Base-by-base conservation (phyloP, 2,888 invertebrate genomes). In the Tromatobia lineatoria region DNA sequence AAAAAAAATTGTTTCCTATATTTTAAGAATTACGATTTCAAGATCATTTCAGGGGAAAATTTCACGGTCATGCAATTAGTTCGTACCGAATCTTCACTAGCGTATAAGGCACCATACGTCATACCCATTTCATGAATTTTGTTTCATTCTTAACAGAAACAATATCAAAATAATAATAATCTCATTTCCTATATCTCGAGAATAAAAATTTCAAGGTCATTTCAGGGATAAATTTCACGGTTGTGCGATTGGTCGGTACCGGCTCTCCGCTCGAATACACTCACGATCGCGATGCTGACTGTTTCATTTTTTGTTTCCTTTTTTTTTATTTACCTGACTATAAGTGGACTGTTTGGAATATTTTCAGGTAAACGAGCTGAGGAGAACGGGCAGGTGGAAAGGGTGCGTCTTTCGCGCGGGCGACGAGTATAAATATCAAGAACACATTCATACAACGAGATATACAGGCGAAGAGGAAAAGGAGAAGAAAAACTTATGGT, bases 171-270 rank as follows among this genome's bases (percentile, higher is more conserved):
- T 29, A 3, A 29, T 29, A 2, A 4, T 29, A 29, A 29, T 29
- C 4, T 18, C 8, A 11, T 18, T 23, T 61, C 18, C n/a, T 20
- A 38, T 64, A 64, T 42, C 42, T 38, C 13, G 13, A 6, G 45
- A 45, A 74, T 76, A 64, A 80, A 71, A 76, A 83, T 83, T 80
- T 80, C 80, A 83, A 83, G 83, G 83, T 80, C 83, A 42, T 70
- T 15, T 47, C 38, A 52, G 74, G 54, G 75, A 75, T 64, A 83
- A 76, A 79, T 83, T 83, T 79, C 75, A 83, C 76, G 71, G 79
- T 71, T 50, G 83, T 75, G 42, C 52, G 66, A 79, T 20, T 75
- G 38, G 18, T 42, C 52, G 20, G 57, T 29, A 71, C 70, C 82
- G 82, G 82, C 45, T 80, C 66, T 76, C 20, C 83, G 79, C 83